Conservation (phyloP, 2,888 invertebrate genomes). For the Lapara coniferarum region DNA sequence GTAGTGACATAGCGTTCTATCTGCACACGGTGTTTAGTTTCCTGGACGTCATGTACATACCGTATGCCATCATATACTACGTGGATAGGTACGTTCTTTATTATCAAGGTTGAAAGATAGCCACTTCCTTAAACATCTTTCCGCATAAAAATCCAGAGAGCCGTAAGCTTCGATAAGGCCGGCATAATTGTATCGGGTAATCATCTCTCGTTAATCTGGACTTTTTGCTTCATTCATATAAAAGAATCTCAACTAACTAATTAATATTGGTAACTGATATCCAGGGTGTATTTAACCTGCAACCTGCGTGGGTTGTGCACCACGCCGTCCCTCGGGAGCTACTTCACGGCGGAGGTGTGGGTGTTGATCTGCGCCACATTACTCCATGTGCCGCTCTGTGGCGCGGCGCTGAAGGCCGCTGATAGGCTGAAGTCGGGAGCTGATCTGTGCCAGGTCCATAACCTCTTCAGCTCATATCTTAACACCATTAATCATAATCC, state of each 20-base stretch:
- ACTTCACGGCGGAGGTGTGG: constrained; percentile 88
- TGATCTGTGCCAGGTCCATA: constrained; percentile 48
- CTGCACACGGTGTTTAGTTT: constrained; percentile 89
- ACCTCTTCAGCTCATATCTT: background rate
- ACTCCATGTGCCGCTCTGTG: constrained; percentile 87
- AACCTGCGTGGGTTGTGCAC: constrained; percentile 87
- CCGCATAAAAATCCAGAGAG: too few species aligned
- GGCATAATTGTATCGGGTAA: too few species aligned
- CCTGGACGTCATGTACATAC: constrained; percentile 90
- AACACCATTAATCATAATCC: too few species aligned
- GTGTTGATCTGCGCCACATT: constrained; percentile 86
- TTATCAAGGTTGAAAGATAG: too few species aligned
- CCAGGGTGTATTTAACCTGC: constrained; percentile 88
- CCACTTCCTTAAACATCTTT: too few species aligned
- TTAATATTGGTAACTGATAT: background rate
- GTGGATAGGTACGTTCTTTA: constrained; percentile 83
- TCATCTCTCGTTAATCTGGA: too few species aligned
- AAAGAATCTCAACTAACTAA: background rate
- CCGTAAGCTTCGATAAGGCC: too few species aligned
- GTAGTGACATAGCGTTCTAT: constrained; percentile 86
- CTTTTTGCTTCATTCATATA: too few species aligned
- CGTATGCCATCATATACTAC: constrained; percentile 92
- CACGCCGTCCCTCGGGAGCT: constrained; percentile 85
- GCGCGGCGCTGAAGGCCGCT: constrained; percentile 84
- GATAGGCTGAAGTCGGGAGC: constrained; percentile 87